These are phyloP conservation scores for Cygnus atratus DNA, from an alignment of 2,113 vertebrate genomes.

Conservation along the genomic window DNA sequence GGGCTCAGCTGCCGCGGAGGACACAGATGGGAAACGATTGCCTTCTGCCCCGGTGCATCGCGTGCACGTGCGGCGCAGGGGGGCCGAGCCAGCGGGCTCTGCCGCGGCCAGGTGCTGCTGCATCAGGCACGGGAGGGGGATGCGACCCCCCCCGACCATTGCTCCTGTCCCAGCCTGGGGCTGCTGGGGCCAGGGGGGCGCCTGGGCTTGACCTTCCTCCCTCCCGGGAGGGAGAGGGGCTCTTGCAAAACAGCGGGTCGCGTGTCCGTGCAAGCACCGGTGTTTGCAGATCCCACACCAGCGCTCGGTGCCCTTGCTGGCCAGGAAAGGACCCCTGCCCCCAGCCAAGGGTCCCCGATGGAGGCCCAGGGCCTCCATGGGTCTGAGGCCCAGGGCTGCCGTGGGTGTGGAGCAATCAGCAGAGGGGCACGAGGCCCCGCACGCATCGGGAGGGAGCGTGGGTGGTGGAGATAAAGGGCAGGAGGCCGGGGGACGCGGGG, in stretches of 20 bases:
- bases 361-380: not conserved
- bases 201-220: not conserved
- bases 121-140: not conserved
- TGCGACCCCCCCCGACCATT: not conserved
- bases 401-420: not conserved
- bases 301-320: not conserved
- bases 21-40: constrained; percentile 73
- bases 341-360: accelerated
- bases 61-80: not conserved
- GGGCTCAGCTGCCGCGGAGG: constrained; percentile 65
- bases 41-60: constrained; percentile 67
- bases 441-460: not conserved
- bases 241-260: constrained; percentile 32
- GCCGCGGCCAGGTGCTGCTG: constrained; percentile 36
- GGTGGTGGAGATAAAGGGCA: not conserved
- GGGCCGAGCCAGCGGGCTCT: not conserved
- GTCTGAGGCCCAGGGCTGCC: too few species aligned
- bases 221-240: not conserved
- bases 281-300: not conserved
- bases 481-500: not conserved
- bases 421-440: not conserved
- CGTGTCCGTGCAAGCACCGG: not conserved
- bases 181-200: not conserved
- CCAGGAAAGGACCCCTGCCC: not conserved
- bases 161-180: not conserved